Conservation (phyloP, 2,113 vertebrate species). For the Sclerurus mexicanus region DNA sequence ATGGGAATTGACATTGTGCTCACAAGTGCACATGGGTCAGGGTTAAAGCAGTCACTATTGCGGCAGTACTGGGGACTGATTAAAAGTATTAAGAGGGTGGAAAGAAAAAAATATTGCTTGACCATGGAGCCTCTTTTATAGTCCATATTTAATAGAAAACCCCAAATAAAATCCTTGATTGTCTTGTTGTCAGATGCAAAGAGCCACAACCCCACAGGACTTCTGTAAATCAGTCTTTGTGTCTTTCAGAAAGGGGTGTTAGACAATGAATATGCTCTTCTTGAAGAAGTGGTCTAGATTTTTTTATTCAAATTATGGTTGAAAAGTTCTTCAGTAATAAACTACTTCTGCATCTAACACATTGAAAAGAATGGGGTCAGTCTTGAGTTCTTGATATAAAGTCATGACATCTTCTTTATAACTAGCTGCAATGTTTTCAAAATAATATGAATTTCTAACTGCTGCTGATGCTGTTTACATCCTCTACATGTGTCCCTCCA, state of each 20-base stretch:
- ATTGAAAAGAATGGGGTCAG: neutral
- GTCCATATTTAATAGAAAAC: neutral
- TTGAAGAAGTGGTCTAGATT: neutral
- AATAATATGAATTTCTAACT: neutral
- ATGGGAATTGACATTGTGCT: neutral
- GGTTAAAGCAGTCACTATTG: neutral
- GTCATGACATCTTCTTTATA: neutral
- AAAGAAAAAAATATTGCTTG: neutral
- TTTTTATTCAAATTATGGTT: neutral
- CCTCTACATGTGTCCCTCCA: neutral
- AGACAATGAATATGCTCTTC: neutral
- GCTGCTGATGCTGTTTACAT: neutral
- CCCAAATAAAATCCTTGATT: neutral
- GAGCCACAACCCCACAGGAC: accelerated
- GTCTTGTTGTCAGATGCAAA: neutral
- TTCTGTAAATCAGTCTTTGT: neutral
- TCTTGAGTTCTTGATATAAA: neutral
- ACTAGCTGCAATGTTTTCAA: neutral
- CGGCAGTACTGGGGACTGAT: neutral
- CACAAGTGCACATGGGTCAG: neutral
- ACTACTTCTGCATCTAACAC: neutral
- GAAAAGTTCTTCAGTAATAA: neutral
- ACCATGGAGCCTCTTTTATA: neutral
- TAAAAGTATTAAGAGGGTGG: neutral
- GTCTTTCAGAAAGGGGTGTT: neutral